Evolutionary conservation across 2,888 invertebrate genomes (phyloP), one percentile per base, ranked within the genome.

Genomic region (Gisinianus flammeolus): DNA sequence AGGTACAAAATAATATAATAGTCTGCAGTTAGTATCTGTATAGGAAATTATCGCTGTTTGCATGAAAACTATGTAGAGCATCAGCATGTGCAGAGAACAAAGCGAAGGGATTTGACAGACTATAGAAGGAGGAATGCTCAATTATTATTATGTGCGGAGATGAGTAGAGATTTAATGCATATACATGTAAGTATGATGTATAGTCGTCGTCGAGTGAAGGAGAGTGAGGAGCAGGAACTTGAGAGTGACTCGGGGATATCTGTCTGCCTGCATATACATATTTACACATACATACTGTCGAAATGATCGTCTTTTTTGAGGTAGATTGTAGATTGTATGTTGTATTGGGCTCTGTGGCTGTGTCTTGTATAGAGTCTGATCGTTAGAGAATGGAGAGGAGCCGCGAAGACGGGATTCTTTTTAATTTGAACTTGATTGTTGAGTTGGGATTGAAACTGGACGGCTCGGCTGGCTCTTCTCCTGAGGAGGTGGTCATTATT

Each of bases 381-480:
- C n/a, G n/a, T n/a, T 52, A 26, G 74, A 54, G 74, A 52, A 30
- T 44, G 52, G 52, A 67, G 67, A 44, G 52, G 74, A 74, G 74
- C 28, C 74, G 73, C 64, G 73, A 73, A 66, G 74, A 67, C 66
- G 74, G 67, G 66, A 67, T 74, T 66, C 66, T 44, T 74, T 66
- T 74, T 74, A 74, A 74, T 74, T 74, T 74, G 74, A 66, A 74
- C 66, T 66, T 64, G 74, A 66, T 74, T 74, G 74, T 74, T 74
- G 74, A 74, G 74, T 74, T 74, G 67, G 54, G 52, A 74, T 74
- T 67, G 66, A 64, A 66, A 74, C 74, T 66, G 64, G 74, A 66
- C 74, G 64, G 67, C 67, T 74, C 28, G 10, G 4, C 26, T 26
- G 4, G 8, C 26, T 58, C 58, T 58, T 58, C 64, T 74, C 73